Evolutionary conservation across 1,140 invertebrate species (phyloP).

Genomic region (Propsilocerus akamusi): DNA sequence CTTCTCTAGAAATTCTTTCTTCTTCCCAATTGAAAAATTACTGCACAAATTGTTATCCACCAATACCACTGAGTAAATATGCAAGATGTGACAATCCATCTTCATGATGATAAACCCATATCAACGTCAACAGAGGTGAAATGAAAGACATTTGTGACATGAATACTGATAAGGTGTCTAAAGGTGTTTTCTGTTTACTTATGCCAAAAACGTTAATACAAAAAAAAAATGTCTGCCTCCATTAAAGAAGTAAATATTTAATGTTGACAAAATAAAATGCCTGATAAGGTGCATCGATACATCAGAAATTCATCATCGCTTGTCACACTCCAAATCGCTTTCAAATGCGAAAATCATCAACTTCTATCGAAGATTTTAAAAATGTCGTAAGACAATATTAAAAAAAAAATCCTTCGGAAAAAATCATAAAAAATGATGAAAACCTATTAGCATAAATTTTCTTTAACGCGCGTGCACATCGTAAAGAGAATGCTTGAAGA

Average conservation of each 20-base stretch:
- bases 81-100: slow-evolving; percentile 1
- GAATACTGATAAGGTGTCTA: not conserved
- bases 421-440: not conserved
- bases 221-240: no score
- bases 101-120: not conserved
- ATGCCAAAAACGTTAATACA: no score
- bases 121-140: not conserved
- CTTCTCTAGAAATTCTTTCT: not conserved
- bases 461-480: not conserved
- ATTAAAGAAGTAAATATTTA: no score
- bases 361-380: not conserved
- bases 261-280: no score
- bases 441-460: slow-evolving; percentile 3
- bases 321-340: not conserved
- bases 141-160: not conserved
- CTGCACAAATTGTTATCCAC: not conserved
- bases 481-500: not conserved
- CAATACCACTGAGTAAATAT: not conserved
- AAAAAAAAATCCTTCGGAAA: no score
- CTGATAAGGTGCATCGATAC: no score
- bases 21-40: slow-evolving; percentile 3
- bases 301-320: no score
- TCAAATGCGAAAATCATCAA: not conserved
- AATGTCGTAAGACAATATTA: not conserved
- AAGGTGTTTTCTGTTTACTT: no score